These are phyloP conservation scores for Triplophysa rosa DNA, from an alignment of 2,113 vertebrate genomes.

Conservation along the genomic window DNA sequence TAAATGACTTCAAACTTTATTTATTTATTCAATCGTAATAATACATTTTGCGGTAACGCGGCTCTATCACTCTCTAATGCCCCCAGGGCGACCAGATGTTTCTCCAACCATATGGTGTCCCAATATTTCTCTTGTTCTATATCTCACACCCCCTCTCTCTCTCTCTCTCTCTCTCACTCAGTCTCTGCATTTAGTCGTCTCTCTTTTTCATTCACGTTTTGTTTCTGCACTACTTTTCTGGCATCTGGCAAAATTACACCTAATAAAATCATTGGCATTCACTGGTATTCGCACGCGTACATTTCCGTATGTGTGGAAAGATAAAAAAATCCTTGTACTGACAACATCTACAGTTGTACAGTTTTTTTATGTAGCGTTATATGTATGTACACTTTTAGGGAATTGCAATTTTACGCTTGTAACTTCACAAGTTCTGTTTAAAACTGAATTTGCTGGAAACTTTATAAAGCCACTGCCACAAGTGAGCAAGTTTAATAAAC, in stretches of 20 bases:
- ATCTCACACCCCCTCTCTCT: constrained; percentile 19
- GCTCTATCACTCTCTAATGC: constrained; percentile 62
- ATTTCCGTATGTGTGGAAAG: no score
- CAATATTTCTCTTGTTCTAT: constrained; percentile 44
- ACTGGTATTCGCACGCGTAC: no score
- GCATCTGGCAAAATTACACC: constrained; percentile 6
- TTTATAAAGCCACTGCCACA: no score
- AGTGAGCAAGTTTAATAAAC: no score
- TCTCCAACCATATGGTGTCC: constrained; percentile 70
- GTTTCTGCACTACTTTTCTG: neutral
- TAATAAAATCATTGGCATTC: neutral
- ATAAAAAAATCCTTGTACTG: neutral
- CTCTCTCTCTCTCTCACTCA: constrained; percentile 13
- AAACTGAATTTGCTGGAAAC: neutral
- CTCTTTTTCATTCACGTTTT: neutral
- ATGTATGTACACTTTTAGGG: no score
- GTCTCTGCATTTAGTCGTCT: neutral
- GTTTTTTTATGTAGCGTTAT: neutral
- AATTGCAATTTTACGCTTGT: no score
- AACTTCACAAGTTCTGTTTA: neutral
- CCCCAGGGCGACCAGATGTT: constrained; percentile 78
- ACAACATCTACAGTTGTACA: neutral
- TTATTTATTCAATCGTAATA: constrained; percentile 76
- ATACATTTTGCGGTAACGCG: constrained; percentile 70
- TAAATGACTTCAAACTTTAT: constrained; percentile 67